Percentiles rank a stretch among this genome's conserved stretches.
Evolutionary conservation across 2,888 invertebrate genomes (phyloP).

Genomic region (Drosophila barbarae): DNA sequence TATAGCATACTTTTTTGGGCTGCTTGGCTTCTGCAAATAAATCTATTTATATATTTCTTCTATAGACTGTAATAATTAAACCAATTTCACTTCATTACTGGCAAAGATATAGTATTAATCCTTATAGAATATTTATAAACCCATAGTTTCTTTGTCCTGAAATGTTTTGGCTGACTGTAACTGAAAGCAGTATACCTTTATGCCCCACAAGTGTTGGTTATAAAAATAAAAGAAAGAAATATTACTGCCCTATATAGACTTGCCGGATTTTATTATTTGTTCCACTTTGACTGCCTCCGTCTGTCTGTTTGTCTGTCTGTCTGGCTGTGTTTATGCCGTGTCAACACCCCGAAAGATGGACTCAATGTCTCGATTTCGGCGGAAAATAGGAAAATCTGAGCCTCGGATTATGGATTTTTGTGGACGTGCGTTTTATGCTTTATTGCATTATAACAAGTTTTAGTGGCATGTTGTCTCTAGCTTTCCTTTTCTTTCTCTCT

Average conservation of each 20-base stretch:
- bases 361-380: constrained; percentile 19
- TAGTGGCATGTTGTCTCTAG: constrained; percentile 27
- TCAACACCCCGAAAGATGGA: constrained; percentile 24
- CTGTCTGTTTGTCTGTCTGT: constrained; percentile 13
- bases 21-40: too few relatives aligned
- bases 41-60: too few relatives aligned
- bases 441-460: constrained; percentile 57
- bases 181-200: neutral
- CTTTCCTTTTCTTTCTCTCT: neutral
- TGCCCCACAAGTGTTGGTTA: neutral
- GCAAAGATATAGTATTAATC: neutral
- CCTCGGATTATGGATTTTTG: constrained; percentile 34
- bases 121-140: neutral
- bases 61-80: neutral
- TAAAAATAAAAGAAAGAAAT: constrained; percentile 28
- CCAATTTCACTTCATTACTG: neutral
- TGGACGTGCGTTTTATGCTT: constrained; percentile 51
- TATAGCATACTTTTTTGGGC: neutral
- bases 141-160: neutral
- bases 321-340: constrained; percentile 26
- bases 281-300: constrained; percentile 3
- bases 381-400: constrained; percentile 2
- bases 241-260: constrained; percentile 18
- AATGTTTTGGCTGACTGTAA: neutral
- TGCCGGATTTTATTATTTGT: constrained; percentile 17